Evolutionary conservation across 1,140 invertebrate genomes (phyloP), one percentile per base, ranked within the genome.

Genomic region (Tribolium castaneum): DNA sequence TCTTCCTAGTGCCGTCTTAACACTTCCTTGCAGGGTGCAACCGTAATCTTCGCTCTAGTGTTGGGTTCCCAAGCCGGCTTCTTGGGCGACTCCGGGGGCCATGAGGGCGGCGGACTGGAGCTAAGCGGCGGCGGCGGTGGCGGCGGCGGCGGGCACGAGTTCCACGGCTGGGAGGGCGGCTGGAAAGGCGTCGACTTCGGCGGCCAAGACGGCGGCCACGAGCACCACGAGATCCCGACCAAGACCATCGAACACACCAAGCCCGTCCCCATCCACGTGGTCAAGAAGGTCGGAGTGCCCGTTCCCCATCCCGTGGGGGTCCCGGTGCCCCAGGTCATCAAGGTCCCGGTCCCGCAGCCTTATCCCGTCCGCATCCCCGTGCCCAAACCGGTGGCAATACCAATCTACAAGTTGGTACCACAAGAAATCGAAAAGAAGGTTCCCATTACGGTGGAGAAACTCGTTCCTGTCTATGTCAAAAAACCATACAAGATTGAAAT

Each of bases 401-500:
- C 93, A 50, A 90, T 94, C 25, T 91, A 94, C 77, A 94, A 94
- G 86, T 89, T 92, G 75, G 88, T 90, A n/a, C 85, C 85, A 22
- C 83, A 90, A 88, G 81, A 89, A 88, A 91, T 94, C 13, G 93
- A 94, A 82, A 93, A 92, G 82, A 92, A 91, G 25, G 92, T 94
- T 49, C 93, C 93, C 0, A 94, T 94, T 82, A 89, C 92, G 0
- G 92, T 95, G 0, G 93, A 94, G 80, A 94, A 94, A 78, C 90
- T 93, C 75, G 92, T 94, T 73, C 93, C 93, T 3, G 93, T 93
- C 82, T 90, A 93, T 72, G 90, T 95, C 0, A 92, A 94, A 83
- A 94, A 92, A 84, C 93, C 93, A 0, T 94, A 93, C 87, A 90
- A 93, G 25, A 92, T 95, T 3, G 92, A 93, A 77, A 92, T 94